Conservation (phyloP, 2,888 invertebrate species). For the Selenia dentaria region DNA sequence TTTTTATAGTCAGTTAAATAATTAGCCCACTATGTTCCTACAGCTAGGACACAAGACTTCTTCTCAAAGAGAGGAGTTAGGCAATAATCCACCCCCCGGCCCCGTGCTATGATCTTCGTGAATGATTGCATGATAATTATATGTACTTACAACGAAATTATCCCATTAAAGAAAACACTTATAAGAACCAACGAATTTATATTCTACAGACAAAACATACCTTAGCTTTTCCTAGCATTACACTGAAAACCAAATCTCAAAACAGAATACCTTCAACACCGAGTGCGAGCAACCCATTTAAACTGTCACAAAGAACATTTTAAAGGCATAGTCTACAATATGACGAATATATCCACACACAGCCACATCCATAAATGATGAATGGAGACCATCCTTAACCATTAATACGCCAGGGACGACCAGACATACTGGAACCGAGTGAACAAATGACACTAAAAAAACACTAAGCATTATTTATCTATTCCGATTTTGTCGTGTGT, state of each 20-base stretch:
- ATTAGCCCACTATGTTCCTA: too few species aligned
- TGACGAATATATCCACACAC: constrained; percentile 43
- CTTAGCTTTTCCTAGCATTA: too few species aligned
- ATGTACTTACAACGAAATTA: too few species aligned
- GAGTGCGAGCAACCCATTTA: constrained; percentile 20
- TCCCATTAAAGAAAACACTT: too few species aligned
- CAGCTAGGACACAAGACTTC: too few species aligned
- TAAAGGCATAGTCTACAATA: constrained; percentile 31
- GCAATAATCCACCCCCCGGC: too few species aligned
- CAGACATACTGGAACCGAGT: constrained; percentile 75
- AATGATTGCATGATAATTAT: too few species aligned
- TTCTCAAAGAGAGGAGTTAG: too few species aligned
- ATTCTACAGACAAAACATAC: too few species aligned
- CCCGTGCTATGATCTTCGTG: too few species aligned
- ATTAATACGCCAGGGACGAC: constrained; percentile 60
- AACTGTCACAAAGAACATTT: constrained; percentile 38
- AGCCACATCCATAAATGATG: constrained; percentile 37
- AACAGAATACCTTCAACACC: constrained; percentile 8
- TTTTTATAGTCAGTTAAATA: too few species aligned
- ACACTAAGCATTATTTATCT: constrained; percentile 71
- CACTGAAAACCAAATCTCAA: constrained; percentile 5
- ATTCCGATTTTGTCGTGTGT: constrained; percentile 71
- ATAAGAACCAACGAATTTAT: too few species aligned
- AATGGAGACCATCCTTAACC: constrained; percentile 48
- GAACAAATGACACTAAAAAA: constrained; percentile 48